Evolutionary conservation across 2,113 vertebrate genomes (phyloP), one percentile per base, ranked within the genome.

Genomic region (Nematolebias whitei): DNA sequence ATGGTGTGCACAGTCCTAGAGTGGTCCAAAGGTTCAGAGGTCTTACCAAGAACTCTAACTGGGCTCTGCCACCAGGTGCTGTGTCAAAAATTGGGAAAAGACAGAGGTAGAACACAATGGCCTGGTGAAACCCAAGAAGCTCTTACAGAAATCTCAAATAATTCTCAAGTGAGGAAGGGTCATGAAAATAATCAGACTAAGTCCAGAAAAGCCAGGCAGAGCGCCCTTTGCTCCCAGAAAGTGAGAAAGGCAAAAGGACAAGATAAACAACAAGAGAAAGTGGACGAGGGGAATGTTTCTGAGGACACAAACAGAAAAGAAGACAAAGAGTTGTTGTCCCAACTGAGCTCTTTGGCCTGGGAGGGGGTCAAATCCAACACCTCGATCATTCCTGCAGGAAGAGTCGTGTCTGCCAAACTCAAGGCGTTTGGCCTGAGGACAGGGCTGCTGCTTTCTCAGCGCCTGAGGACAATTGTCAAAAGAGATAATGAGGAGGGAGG

Each of bases 41-140:
- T 23, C 29, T 82, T 96, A 49, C 95, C 96, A 2, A 87, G 88
- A 43, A 96, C 95, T 1, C 93, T 98, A 45, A 96, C 96, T 0
- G 80, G 80, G 2, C 87, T 97, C 60, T 93, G 92, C 18, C 85
- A 93, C 1, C 87, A 74, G 67, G 89, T 93, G 23, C 62, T 96
- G 1, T 69, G 14, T 23, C 57, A 84, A 19, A 89, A 59, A 75
- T 20, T 85, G 39, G 57, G 78, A 59, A 68, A 40, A 29, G 51
- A 68, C 0, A 4, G 26, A 1, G 9, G 0, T 12, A 52, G 9
- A 14, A 1, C 20, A 26, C 5, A 12, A 1, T 4, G 35, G 13
- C 9, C 32, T 4, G n/a, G 4, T 11, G 43, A 74, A 20, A 1
- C 4, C n/a, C 26, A 70, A 38, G 4, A 79, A 57, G 1, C 26